Percentiles rank a stretch among this genome's conserved stretches.
phyloP scores from a whole-genome alignment of 2,888 invertebrate species.

The Clanis bilineata region DNA sequence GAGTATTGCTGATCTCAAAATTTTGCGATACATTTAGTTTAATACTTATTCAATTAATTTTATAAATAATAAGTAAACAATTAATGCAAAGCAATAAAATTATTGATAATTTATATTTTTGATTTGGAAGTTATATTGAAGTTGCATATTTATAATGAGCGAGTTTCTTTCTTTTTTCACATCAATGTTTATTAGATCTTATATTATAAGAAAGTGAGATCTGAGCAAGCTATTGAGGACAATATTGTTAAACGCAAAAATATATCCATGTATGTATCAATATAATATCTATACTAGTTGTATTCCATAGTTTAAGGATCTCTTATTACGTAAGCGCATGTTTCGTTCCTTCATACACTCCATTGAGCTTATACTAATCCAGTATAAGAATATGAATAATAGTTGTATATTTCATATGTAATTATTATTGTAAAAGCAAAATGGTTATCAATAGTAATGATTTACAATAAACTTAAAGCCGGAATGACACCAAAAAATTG shows the following conservation, averaged over 20 bases:
- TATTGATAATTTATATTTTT: neutral
- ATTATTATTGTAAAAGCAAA: slow-evolving; percentile 8
- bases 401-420: neutral
- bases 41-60: neutral
- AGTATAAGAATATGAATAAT: neutral
- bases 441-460: neutral
- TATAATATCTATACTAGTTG: slow-evolving; percentile 51
- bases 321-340: slow-evolving; percentile 52
- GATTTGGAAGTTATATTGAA: neutral
- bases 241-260: slow-evolving; percentile 78
- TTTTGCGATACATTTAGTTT: too few relatives aligned
- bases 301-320: slow-evolving; percentile 58
- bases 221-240: slow-evolving; percentile 76
- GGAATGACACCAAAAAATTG: neutral
- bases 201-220: slow-evolving; percentile 49
- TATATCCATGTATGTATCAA: slow-evolving; percentile 64
- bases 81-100: neutral
- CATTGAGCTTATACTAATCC: slow-evolving; percentile 19
- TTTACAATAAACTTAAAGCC: neutral
- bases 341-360: slow-evolving; percentile 23
- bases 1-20: slow-evolving; percentile 9
- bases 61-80: too few relatives aligned
- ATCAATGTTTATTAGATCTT: slow-evolving; percentile 22
- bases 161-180: neutral
- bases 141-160: neutral